A percentile compares a stretch with the other conserved stretches of the same genome.
phyloP scores from a whole-genome alignment of 2,888 invertebrate genomes.

The Lycophotia porphyrea region DNA sequence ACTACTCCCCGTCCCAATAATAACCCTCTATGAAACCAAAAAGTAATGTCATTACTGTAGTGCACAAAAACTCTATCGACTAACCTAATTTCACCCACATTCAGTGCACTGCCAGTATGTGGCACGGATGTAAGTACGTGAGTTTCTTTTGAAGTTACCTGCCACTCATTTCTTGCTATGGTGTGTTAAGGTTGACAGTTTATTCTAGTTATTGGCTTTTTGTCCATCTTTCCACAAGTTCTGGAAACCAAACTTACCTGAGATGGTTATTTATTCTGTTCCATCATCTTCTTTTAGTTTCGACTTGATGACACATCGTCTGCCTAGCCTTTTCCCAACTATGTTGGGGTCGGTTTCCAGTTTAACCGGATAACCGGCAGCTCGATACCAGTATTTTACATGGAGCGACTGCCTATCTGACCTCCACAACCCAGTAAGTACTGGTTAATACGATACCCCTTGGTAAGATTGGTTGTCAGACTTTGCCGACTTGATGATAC shows the following conservation, averaged over 20 bases:
- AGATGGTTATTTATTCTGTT: constrained; percentile 1
- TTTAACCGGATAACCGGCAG: too few species aligned
- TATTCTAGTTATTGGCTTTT: constrained; percentile 23
- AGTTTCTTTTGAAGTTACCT: constrained; percentile 65
- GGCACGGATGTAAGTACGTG: constrained; percentile 71
- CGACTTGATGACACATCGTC: neutral
- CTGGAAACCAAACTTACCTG: neutral
- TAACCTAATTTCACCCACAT: constrained; percentile 78
- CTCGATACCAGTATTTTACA: too few species aligned
- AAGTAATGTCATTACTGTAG: too few species aligned
- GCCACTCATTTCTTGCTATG: constrained; percentile 46
- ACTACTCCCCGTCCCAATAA: constrained; percentile 5
- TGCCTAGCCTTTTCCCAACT: too few species aligned
- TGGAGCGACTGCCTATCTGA: too few species aligned
- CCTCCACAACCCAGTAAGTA: too few species aligned
- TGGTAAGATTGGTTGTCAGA: too few species aligned
- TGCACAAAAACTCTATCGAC: too few species aligned
- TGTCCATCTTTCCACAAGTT: neutral
- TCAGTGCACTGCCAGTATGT: constrained; percentile 67
- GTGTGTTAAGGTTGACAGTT: constrained; percentile 24
- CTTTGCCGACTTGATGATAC: neutral
- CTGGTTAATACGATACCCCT: too few species aligned
- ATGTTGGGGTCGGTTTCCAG: too few species aligned
- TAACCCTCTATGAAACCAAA: constrained; percentile 34
- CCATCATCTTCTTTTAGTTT: neutral